These are phyloP conservation scores for Synanthedon tipuliformis DNA, from an alignment of 2,888 invertebrate genomes.

Conservation along the genomic window DNA sequence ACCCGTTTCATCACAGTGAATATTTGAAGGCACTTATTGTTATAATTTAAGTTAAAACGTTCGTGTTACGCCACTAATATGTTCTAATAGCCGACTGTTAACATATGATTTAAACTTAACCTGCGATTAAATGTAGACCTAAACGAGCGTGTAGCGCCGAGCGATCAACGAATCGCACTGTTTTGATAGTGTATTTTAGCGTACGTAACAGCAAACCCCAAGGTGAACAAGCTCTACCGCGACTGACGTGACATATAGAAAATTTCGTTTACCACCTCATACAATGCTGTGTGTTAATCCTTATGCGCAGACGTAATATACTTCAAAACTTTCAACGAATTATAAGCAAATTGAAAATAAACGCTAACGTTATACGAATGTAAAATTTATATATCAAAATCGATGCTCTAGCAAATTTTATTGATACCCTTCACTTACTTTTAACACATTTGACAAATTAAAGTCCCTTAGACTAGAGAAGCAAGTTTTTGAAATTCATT, in stretches of 20 bases:
- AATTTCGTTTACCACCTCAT: constrained; percentile 11
- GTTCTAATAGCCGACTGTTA: no score
- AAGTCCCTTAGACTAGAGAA: no score
- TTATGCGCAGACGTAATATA: constrained; percentile 1
- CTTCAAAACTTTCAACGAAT: constrained; percentile 5
- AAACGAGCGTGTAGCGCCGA: constrained; percentile 32
- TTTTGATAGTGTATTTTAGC: constrained; percentile 58
- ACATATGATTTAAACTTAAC: no score
- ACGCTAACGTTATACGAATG: constrained; percentile 4
- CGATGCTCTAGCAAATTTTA: constrained; percentile 13
- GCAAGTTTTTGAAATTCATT: no score
- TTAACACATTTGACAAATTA: constrained; percentile 1
- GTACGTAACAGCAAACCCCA: constrained; percentile 53
- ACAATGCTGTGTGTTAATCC: constrained; percentile 23
- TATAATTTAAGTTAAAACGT: no score
- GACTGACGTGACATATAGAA: constrained; percentile 19
- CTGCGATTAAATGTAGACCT: background rate
- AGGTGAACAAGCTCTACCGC: constrained; percentile 48
- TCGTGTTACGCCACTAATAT: no score
- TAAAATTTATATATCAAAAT: background rate
- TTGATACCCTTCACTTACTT: constrained; percentile 35
- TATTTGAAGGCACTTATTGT: constrained; percentile 23
- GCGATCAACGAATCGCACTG: constrained; percentile 48
- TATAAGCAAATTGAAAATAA: background rate
- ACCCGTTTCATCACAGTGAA: constrained; percentile 6